phyloP scores from a whole-genome alignment of 1,140 invertebrate species.

The Drosophila punjabiensis region DNA sequence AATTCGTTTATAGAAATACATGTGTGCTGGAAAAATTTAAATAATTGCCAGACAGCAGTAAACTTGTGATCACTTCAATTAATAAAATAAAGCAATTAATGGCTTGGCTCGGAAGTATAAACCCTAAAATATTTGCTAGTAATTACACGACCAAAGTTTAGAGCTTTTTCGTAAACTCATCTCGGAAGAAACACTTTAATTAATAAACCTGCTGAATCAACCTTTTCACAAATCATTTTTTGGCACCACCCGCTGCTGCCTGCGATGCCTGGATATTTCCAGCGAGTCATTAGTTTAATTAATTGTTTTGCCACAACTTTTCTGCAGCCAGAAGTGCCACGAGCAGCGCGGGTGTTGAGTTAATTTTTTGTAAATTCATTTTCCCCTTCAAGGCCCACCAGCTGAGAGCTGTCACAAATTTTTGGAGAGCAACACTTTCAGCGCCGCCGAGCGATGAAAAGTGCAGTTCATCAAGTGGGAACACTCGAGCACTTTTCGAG shows the following conservation, averaged over 20 bases:
- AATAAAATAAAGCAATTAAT: slow-evolving; percentile 51
- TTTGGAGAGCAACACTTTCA: slow-evolving; percentile 52
- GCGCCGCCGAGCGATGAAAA: slow-evolving; percentile 45
- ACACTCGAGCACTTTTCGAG: slow-evolving; percentile 46
- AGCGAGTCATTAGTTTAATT: slow-evolving; percentile 79
- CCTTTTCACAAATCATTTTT: slow-evolving; percentile 49
- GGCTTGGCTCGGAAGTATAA: slow-evolving; percentile 15
- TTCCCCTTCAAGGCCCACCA: slow-evolving; percentile 45
- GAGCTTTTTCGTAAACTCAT: slow-evolving; percentile 30
- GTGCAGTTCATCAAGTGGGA: slow-evolving; percentile 61
- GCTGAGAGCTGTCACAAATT: slow-evolving; percentile 60
- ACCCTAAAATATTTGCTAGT: slow-evolving; percentile 1
- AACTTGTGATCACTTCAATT: slow-evolving; percentile 31
- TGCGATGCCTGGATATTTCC: slow-evolving; percentile 39
- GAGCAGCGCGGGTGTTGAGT: slow-evolving; percentile 53
- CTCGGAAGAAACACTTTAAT: slow-evolving; percentile 31
- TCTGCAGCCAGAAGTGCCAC: slow-evolving; percentile 32
- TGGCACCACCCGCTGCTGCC: not conserved
- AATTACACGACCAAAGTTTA: slow-evolving; percentile 14
- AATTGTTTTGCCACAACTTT: slow-evolving; percentile 64
- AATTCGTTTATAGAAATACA: not conserved
- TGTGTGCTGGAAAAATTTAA: slow-evolving; percentile 28
- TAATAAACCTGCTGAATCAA: slow-evolving; percentile 47
- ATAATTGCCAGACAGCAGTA: slow-evolving; percentile 37
- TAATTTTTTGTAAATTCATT: slow-evolving; percentile 70